Conservation (phyloP, 2,888 invertebrate genomes). For the Monopis laevigella region DNA sequence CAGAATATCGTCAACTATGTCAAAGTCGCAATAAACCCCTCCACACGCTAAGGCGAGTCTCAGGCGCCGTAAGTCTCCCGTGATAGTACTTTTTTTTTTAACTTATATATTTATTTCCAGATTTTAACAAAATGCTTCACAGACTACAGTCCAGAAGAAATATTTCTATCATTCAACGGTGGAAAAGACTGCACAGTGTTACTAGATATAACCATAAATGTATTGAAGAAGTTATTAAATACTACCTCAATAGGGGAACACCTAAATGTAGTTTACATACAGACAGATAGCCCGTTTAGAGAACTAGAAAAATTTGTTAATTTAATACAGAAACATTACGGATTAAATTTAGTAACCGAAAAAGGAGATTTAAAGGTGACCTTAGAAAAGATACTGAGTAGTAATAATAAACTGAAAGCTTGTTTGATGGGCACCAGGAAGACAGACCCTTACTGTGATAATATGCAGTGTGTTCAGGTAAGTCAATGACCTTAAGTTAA, state of each 20-base stretch:
- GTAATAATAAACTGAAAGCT: conserved; percentile 74
- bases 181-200: conserved; percentile 98
- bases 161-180: conserved; percentile 95
- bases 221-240: conserved; percentile 34
- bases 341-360: conserved; percentile 74
- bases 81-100: no score
- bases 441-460: conserved; percentile 84
- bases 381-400: conserved; percentile 68
- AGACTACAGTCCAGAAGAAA: conserved; percentile 74
- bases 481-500: no score
- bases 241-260: conserved; percentile 40
- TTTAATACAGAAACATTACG: conserved; percentile 74
- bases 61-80: no score
- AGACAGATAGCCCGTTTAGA: conserved; percentile 81
- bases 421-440: conserved; percentile 92
- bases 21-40: no score
- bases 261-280: conserved; percentile 82
- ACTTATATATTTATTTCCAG: conserved; percentile 42
- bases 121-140: conserved; percentile 69
- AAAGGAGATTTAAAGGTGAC: conserved; percentile 78
- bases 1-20: no score
- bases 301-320: conserved; percentile 89
- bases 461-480: conserved; percentile 76
- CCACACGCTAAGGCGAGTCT: no score
- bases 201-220: conserved; percentile 57